phyloP scores from a whole-genome alignment of 2,113 vertebrate species.

The Muntiacus muntjak region DNA sequence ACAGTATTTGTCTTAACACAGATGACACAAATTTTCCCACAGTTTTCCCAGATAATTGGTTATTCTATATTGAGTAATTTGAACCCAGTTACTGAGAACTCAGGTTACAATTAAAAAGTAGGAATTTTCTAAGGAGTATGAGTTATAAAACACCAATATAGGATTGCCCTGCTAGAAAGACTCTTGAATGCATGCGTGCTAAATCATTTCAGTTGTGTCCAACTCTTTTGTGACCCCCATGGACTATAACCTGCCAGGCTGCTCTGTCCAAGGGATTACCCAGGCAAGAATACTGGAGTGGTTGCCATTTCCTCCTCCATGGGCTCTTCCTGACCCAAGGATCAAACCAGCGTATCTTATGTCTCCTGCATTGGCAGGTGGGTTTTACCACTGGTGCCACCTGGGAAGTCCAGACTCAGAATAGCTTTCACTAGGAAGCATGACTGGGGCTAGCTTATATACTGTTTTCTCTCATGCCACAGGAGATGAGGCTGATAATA shows the following conservation, averaged over 20 bases:
- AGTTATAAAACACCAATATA: constrained; percentile 4
- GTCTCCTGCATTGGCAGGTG: neutral
- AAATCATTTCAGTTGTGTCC: neutral
- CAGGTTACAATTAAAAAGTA: neutral
- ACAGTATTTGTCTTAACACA: neutral
- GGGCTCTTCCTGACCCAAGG: neutral
- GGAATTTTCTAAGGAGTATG: neutral
- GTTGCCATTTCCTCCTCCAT: neutral
- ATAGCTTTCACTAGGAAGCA: neutral
- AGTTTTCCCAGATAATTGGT: neutral
- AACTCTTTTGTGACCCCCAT: neutral
- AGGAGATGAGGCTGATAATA: neutral
- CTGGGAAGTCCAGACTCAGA: neutral
- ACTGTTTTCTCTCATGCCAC: neutral
- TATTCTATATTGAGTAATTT: neutral
- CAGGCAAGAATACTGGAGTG: neutral
- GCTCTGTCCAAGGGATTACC: neutral
- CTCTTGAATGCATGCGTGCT: neutral
- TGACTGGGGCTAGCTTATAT: neutral
- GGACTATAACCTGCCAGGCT: neutral
- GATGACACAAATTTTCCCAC: neutral
- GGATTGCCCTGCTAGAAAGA: neutral
- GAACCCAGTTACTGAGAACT: neutral
- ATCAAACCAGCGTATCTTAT: neutral
- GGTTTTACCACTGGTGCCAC: neutral